Evolutionary conservation across 2,797 vertebrate species (phyloP).

Genomic region (Ibycter americanus): DNA sequence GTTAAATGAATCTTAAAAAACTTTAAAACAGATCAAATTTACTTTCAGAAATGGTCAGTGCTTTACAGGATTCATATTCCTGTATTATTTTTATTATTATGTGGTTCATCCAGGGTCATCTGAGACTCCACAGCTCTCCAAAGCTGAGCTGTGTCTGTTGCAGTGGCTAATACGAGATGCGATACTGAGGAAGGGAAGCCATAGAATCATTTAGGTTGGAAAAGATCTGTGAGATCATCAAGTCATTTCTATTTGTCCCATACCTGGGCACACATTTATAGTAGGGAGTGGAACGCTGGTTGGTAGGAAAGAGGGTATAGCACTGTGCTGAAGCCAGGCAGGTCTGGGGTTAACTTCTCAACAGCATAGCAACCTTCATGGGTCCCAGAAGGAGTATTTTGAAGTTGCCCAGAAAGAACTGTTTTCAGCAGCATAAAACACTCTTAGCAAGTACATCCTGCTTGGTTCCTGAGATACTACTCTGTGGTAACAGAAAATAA

Average conservation of each 20-base stretch:
- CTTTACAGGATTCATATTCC: constrained; percentile 18
- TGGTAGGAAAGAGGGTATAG: not conserved
- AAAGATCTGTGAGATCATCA: no score
- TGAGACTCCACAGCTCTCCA: not conserved
- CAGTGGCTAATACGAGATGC: not conserved
- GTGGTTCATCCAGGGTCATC: not conserved
- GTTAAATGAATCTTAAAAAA: not conserved
- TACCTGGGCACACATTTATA: not conserved
- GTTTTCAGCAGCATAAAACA: not conserved
- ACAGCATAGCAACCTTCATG: not conserved
- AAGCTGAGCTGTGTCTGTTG: not conserved
- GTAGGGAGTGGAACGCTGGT: not conserved
- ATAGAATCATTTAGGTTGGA: not conserved
- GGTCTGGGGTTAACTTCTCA: not conserved
- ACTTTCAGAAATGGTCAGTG: not conserved
- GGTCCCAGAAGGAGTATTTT: not conserved
- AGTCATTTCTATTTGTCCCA: not conserved
- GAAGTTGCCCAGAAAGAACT: not conserved
- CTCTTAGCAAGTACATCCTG: not conserved
- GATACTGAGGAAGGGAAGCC: not conserved
- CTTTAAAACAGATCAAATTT: not conserved
- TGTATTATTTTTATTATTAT: not conserved
- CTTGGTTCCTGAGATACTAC: not conserved
- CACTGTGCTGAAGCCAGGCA: not conserved
- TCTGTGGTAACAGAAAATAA: not conserved